Evolutionary conservation across 1,140 invertebrate species (phyloP), one percentile per base, ranked within the genome.

Genomic region (Colletes gigas): DNA sequence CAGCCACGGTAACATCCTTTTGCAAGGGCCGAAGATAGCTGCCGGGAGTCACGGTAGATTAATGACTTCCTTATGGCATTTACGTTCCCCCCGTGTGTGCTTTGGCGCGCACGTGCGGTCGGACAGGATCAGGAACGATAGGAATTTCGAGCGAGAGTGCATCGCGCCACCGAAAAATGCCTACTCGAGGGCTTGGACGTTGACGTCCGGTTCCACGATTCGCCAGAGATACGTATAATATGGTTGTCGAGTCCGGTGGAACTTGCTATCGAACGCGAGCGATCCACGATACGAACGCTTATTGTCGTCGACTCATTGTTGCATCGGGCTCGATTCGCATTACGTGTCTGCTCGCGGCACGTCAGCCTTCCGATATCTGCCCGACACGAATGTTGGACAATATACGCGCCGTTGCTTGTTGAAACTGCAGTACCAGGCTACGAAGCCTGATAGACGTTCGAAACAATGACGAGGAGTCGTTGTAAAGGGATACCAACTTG

Each of bases 11-110:
- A 69, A 62, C 69, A 55, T 84, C 67, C 47, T 83, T 84, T 70
- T 55, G 83, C 81, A 57, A 63, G 62, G 67, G 71, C 76, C 71
- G 83, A 83, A 83, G 83, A 84, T 83, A 83, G 83, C 70, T 62
- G 57, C 66, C 30, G 66, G 72, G 70, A 73, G 70, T 74, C 71
- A 14, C 65, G 39, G 70, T 12, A 68, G 78, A 85, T 85, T 81
- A 83, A 85, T 74, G 82, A 84, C 82, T 85, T 85, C 82, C 82
- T 85, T 50, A 65, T 81, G 78, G 78, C 63, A 57, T 84, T 77
- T 74, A 68, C 57, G 69, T 30, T 69, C 54, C 41, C 41, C 39
- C 4, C 17, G 79, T 76, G 55, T n/a, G 39, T 59, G 66, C 55
- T 73, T 19, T 47, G 21, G 41, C 47, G 57, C 72, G 54, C 69